Percentiles rank a stretch among this genome's conserved stretches.
Conservation (phyloP, 2,888 invertebrate genomes). For the Catocala fraxini region DNA sequence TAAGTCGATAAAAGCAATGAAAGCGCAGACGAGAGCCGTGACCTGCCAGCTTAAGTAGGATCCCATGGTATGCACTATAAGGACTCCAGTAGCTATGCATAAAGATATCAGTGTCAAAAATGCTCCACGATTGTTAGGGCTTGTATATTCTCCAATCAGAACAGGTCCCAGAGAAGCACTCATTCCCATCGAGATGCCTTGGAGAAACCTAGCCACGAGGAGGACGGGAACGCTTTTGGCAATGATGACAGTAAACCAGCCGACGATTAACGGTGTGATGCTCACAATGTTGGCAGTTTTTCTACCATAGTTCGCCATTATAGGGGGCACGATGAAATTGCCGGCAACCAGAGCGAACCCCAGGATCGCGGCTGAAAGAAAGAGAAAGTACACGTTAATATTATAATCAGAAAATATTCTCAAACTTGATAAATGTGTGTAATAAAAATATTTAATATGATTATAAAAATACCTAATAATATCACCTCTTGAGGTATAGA, state of each 20-base stretch:
- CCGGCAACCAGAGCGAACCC: constrained; percentile 64
- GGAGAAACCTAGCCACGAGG: constrained; percentile 62
- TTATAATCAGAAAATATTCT: too few species aligned
- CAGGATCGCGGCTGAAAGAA: constrained; percentile 64
- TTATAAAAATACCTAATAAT: too few species aligned
- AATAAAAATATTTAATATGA: too few species aligned
- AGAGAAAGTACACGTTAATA: too few species aligned
- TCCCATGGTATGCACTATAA: constrained; percentile 87
- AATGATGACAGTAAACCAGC: constrained; percentile 81
- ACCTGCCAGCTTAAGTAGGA: constrained; percentile 85
- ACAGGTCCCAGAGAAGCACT: constrained; percentile 76
- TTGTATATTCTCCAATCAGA: constrained; percentile 83
- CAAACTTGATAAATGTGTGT: too few species aligned
- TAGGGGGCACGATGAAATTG: constrained; percentile 59
- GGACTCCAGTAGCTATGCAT: constrained; percentile 86
- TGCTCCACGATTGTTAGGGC: constrained; percentile 87
- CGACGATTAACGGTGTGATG: constrained; percentile 75
- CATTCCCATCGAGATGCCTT: constrained; percentile 82
- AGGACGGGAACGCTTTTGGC: constrained; percentile 66
- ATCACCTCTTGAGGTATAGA: too few species aligned
- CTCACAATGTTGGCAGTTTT: constrained; percentile 77
- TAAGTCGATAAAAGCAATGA: constrained; percentile 76
- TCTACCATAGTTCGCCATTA: constrained; percentile 86
- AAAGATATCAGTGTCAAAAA: constrained; percentile 86
- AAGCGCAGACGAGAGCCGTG: constrained; percentile 79